A percentile compares a stretch with the other conserved stretches of the same genome.
These are phyloP conservation scores for Mya arenaria DNA, from an alignment of 1,140 invertebrate species.

Conservation along the genomic window DNA sequence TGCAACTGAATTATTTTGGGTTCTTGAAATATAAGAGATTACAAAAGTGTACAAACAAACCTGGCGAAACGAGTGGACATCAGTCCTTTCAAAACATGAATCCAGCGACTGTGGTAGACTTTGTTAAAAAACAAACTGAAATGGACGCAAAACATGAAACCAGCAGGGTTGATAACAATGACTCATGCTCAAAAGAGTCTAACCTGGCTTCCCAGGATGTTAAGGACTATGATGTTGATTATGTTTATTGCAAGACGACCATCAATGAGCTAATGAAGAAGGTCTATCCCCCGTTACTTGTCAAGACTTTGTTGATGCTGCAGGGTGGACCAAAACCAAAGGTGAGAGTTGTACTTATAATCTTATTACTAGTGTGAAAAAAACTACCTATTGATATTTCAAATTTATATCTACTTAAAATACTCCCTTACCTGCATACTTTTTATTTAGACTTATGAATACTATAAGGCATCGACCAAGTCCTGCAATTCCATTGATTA, in stretches of 20 bases:
- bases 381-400: too few species aligned
- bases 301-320: conserved; percentile 87
- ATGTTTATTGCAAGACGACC: conserved; percentile 80
- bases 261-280: conserved; percentile 83
- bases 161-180: background rate
- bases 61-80: background rate
- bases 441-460: too few species aligned
- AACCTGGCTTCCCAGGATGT: background rate
- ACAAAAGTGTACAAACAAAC: background rate
- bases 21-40: background rate
- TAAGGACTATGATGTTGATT: conserved; percentile 84
- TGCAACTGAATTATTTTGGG: conserved; percentile 81
- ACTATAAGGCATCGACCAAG: too few species aligned
- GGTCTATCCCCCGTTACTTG: conserved; percentile 84
- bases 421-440: too few species aligned
- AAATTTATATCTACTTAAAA: too few species aligned
- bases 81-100: conserved; percentile 2
- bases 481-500: too few species aligned
- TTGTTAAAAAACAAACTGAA: conserved; percentile 3
- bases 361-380: too few species aligned
- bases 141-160: background rate
- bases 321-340: conserved; percentile 81
- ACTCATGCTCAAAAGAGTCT: background rate
- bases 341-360: too few species aligned
- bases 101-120: conserved; percentile 33